These are phyloP conservation scores for Novumbra hubbsi DNA, from an alignment of 2,797 vertebrate genomes.

Conservation along the genomic window DNA sequence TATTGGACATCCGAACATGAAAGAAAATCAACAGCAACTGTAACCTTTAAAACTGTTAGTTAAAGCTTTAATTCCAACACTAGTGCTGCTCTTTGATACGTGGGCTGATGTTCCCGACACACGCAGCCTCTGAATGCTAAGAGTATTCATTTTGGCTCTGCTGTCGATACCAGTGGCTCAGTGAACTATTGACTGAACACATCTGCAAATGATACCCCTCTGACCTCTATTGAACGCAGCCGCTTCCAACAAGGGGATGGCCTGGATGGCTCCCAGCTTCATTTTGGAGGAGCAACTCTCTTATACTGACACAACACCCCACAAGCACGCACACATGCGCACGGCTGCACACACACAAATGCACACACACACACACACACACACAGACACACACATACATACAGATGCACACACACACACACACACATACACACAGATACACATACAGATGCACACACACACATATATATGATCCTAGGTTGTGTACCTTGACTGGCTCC, in stretches of 20 bases:
- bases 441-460: not conserved
- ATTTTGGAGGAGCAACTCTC: not conserved
- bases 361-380: too few relatives aligned
- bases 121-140: conserved; percentile 24
- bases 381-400: not conserved
- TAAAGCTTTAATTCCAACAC: conserved; percentile 42
- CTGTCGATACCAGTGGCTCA: conserved; percentile 43
- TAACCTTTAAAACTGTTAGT: conserved; percentile 34
- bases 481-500: not conserved
- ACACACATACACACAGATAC: not conserved
- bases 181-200: conserved; percentile 44
- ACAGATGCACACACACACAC: not conserved
- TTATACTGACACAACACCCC: not conserved
- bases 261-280: conserved; percentile 9
- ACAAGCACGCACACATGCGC: not conserved
- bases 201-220: conserved; percentile 30
- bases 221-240: conserved; percentile 33
- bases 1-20: not conserved
- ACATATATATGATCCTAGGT: not conserved
- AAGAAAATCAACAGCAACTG: not conserved
- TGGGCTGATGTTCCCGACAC: conserved; percentile 22
- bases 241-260: conserved; percentile 28
- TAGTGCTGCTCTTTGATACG: conserved; percentile 41
- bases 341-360: not conserved
- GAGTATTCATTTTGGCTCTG: conserved; percentile 27